Percentiles rank a stretch among this genome's conserved stretches.
Conservation (phyloP, 1,140 invertebrate species). For the Caenorhabditis tropicalis region DNA sequence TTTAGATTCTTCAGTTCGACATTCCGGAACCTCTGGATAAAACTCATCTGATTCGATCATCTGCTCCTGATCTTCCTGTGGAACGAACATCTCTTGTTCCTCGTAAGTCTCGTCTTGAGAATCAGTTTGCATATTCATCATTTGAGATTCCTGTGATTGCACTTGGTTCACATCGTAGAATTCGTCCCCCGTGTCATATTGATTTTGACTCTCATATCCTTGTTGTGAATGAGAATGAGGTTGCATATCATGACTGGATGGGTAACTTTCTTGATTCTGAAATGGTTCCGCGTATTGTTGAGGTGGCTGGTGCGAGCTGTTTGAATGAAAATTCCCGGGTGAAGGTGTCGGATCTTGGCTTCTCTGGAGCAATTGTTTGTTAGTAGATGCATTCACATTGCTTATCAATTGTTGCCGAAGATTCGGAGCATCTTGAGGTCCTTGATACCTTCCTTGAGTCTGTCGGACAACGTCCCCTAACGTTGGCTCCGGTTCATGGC, state of each 20-base stretch:
- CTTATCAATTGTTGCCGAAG: constrained; percentile 23
- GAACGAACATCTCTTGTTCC: background rate
- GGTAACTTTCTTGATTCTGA: background rate
- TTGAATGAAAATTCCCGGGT: background rate
- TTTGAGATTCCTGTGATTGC: background rate
- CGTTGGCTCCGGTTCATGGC: background rate
- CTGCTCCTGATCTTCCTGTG: background rate
- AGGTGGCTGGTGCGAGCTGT: background rate
- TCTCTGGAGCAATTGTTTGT: background rate
- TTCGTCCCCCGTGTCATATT: background rate
- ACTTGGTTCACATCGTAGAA: background rate
- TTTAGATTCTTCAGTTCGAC: background rate
- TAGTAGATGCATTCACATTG: constrained; percentile 10
- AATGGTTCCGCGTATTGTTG: background rate
- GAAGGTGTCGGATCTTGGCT: background rate
- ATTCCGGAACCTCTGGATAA: background rate
- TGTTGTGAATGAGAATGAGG: constrained; percentile 3
- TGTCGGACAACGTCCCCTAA: background rate
- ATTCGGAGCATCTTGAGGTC: constrained; percentile 11
- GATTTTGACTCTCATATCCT: background rate
- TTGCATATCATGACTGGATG: constrained; percentile 5
- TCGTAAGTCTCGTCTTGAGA: background rate
- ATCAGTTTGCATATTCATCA: background rate
- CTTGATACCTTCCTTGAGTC: constrained; percentile 1
- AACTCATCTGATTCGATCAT: background rate